Base-by-base conservation (phyloP, 2,797 vertebrate species). In the Oceanodroma leucorhoa region DNA sequence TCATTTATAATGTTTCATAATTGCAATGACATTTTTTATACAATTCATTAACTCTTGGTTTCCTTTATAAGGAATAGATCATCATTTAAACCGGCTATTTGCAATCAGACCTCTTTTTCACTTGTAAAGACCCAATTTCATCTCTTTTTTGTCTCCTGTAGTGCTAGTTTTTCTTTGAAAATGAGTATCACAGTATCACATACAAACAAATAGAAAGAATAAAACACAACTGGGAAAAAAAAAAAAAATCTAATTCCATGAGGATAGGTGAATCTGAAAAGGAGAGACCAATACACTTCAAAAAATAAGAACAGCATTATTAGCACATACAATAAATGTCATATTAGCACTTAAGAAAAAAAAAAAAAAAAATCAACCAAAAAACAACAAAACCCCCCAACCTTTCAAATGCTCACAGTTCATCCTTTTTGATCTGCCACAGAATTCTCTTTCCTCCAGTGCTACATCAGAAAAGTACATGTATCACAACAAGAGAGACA, bases 41-140 rank as follows among this genome's bases (percentile, higher is more conserved):
- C 34, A 55, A 60, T 29, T 92, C 30, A 78, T 81, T 89, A 91
- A 72, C 54, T 82, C 54, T 51, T 93, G 30, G 32, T 61, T 85
- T 90, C 27, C 50, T 89, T 75, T n/a, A 30, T 11, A 62, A 84
- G 38, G 8, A 84, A 18, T 4, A 76, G 61, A 36, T 6, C 8
- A 65, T 36, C 10, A 43, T 21, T 75, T 70, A 69, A 91, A 64
- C 24, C 6, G 34, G 21, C 18, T 53, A 20, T 16, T 38, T 65
- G 62, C 50, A 76, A 40, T 32, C 23, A 55, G 57, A 66, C 34
- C 15, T 34, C 20, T 51, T 83, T 50, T 80, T 79, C 26, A 51
- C 20, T 50, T 41, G 3, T 11, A 43, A 65, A 78, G 22, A 64
- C 4, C 14, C 19, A 4, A 60, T 45, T 61, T 84, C 2, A 53